A percentile compares a stretch with the other conserved stretches of the same genome.
Conservation (phyloP, 2,888 invertebrate species). For the Azorinus chamasolen region DNA sequence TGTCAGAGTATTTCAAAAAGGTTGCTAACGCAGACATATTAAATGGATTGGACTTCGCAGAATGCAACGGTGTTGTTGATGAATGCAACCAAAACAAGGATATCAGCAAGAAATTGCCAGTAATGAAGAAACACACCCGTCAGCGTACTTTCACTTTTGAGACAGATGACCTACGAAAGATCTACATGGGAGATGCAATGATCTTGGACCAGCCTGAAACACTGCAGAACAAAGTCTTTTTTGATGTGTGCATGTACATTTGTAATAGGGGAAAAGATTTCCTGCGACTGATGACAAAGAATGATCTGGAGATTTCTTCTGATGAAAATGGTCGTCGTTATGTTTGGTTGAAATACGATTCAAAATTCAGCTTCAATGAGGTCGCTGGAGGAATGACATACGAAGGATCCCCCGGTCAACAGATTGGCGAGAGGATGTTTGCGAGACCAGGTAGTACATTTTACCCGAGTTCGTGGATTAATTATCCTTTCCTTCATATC, state of each 20-base stretch:
- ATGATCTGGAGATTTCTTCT: slow-evolving; percentile 77
- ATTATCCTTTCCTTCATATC: too few relatives aligned
- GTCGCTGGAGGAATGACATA: slow-evolving; percentile 68
- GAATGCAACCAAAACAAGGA: slow-evolving; percentile 23
- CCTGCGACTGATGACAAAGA: slow-evolving; percentile 78
- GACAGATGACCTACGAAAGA: slow-evolving; percentile 77
- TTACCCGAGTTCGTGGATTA: too few relatives aligned
- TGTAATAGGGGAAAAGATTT: slow-evolving; percentile 82
- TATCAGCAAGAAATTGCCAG: slow-evolving; percentile 53
- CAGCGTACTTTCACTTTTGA: slow-evolving; percentile 75
- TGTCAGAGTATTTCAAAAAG: slow-evolving; percentile 76
- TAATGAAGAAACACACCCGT: slow-evolving; percentile 75
- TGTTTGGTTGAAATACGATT: slow-evolving; percentile 78
- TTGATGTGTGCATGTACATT: slow-evolving; percentile 80
- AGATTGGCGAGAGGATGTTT: slow-evolving; percentile 80
- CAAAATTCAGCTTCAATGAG: slow-evolving; percentile 77
- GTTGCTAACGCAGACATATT: slow-evolving; percentile 75
- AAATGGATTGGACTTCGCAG: slow-evolving; percentile 70
- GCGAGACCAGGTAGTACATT: slow-evolving; percentile 75
- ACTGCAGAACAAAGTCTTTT: slow-evolving; percentile 81
- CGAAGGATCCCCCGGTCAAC: slow-evolving; percentile 58
- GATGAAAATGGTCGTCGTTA: slow-evolving; percentile 75
- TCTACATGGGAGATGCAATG: slow-evolving; percentile 79
- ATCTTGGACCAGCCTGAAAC: slow-evolving; percentile 77
- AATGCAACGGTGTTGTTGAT: slow-evolving; percentile 75